A percentile compares a stretch with the other conserved stretches of the same genome.
Evolutionary conservation across 2,113 vertebrate genomes (phyloP).

Genomic region (Charadrius vociferus): DNA sequence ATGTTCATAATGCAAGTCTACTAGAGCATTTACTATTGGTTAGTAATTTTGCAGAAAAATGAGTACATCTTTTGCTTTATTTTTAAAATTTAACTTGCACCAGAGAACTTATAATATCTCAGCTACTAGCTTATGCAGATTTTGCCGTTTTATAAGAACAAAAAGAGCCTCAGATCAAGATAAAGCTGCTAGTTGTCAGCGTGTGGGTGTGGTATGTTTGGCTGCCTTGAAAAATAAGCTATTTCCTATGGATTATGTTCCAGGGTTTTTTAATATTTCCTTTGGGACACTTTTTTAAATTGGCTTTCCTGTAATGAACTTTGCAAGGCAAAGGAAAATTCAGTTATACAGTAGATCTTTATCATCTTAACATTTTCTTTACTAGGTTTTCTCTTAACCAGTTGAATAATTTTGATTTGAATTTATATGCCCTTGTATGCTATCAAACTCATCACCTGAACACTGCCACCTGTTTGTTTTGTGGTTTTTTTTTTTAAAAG

Average conservation of each 20-base stretch:
- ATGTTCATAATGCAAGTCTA: background rate
- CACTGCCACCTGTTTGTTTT: background rate
- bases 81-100: background rate
- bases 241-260: constrained; percentile 80
- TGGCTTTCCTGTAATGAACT: constrained; percentile 74
- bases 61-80: background rate
- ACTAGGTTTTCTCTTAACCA: background rate
- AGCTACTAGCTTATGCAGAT: background rate
- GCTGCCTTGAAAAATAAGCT: constrained; percentile 75
- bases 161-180: constrained; percentile 55
- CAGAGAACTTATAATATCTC: background rate
- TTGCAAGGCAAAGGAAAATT: constrained; percentile 71
- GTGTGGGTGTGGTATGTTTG: constrained; percentile 62
- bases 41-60: background rate
- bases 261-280: constrained; percentile 78
- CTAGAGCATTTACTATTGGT: background rate
- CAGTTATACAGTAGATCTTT: constrained; percentile 51
- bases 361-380: constrained; percentile 12
- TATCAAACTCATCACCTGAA: background rate
- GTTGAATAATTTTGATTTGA: background rate
- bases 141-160: constrained; percentile 26
- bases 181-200: constrained; percentile 37
- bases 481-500: constrained; percentile 62
- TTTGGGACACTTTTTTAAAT: constrained; percentile 73
- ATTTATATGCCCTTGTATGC: background rate